Percentiles rank a stretch among this genome's conserved stretches.
phyloP scores from a whole-genome alignment of 2,888 invertebrate species.

The Belgica antarctica region DNA sequence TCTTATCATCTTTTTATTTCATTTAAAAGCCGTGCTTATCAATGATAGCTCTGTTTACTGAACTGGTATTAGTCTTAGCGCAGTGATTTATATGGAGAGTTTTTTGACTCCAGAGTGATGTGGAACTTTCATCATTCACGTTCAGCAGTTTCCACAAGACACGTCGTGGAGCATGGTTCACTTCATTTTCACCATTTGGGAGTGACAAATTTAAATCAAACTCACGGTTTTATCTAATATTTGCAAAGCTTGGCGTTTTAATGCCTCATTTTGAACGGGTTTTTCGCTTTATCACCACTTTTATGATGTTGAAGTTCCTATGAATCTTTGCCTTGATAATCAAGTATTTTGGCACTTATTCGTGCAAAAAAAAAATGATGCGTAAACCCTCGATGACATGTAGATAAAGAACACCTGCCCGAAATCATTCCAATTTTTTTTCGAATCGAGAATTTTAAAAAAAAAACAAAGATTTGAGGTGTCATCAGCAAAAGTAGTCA shows the following conservation, averaged over 20 bases:
- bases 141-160: neutral
- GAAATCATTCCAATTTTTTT: no score
- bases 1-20: no score
- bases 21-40: neutral
- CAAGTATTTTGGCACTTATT: no score
- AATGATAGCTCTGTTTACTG: conserved; percentile 24
- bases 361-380: no score
- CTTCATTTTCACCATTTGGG: neutral
- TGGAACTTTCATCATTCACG: neutral
- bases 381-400: no score
- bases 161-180: neutral
- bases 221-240: conserved; percentile 9
- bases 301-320: neutral
- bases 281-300: no score
- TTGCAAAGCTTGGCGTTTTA: neutral
- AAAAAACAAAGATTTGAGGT: neutral
- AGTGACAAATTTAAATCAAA: conserved; percentile 13
- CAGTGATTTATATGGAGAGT: conserved; percentile 24
- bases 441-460: no score
- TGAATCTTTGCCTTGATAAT: no score
- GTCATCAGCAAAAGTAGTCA: conserved; percentile 12
- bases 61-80: conserved; percentile 28
- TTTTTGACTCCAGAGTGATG: neutral
- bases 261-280: no score
- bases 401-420: no score